Percentiles rank a stretch among this genome's conserved stretches.
Evolutionary conservation across 2,113 vertebrate species (phyloP).

Genomic region (Loxodonta africana): DNA sequence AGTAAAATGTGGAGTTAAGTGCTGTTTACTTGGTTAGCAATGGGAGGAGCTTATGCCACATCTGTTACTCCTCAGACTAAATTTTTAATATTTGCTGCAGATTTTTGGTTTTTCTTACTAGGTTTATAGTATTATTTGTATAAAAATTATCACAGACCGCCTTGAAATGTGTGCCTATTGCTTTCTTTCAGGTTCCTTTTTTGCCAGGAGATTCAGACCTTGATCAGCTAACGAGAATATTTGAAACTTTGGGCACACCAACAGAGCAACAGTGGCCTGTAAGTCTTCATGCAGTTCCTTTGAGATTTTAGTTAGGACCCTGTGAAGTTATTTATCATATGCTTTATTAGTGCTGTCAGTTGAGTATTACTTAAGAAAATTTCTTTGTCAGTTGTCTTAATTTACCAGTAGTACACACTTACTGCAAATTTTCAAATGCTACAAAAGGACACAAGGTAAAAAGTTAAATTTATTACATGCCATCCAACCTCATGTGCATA

Average conservation of each 20-base stretch:
- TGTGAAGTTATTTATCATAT: neutral
- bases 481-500: neutral
- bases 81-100: conserved; percentile 39
- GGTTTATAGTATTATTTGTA: neutral
- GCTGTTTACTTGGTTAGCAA: neutral
- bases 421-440: neutral
- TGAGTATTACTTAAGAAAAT: conserved; percentile 15
- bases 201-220: conserved; percentile 98
- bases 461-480: neutral
- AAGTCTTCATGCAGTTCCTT: conserved; percentile 79
- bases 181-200: conserved; percentile 94
- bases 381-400: neutral
- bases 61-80: neutral
- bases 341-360: neutral
- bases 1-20: neutral
- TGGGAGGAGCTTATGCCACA: neutral
- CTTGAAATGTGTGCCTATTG: conserved; percentile 19
- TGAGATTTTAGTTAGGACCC: neutral
- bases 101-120: conserved; percentile 36
- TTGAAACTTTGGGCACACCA: conserved; percentile 97
- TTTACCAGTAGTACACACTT: neutral
- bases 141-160: conserved; percentile 22
- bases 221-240: conserved; percentile 98
- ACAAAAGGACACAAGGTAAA: neutral
- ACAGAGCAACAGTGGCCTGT: conserved; percentile 98